These are phyloP conservation scores for Synanceia verrucosa DNA, from an alignment of 2,797 vertebrate species.

Conservation along the genomic window DNA sequence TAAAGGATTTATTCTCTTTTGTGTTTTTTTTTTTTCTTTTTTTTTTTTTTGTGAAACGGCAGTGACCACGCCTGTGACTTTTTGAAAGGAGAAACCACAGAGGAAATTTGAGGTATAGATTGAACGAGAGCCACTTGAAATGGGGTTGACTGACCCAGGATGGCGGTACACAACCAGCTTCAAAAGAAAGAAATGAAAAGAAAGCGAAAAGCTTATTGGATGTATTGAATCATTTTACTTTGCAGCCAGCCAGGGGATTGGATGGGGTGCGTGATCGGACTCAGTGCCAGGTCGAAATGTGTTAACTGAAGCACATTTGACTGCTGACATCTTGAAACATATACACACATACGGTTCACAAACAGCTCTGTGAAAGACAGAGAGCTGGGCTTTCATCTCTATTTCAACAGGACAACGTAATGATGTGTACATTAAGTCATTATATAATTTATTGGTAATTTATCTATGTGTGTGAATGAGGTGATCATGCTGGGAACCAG, in stretches of 20 bases:
- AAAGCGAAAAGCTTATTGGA: slow-evolving; percentile 82
- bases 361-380: background rate
- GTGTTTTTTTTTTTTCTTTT: slow-evolving; percentile 58
- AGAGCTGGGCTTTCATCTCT: background rate
- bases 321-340: slow-evolving; percentile 44
- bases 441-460: background rate
- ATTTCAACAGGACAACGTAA: background rate
- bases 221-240: slow-evolving; percentile 83
- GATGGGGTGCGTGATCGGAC: slow-evolving; percentile 70
- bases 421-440: background rate
- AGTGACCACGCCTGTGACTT: slow-evolving; percentile 52
- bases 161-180: slow-evolving; percentile 66
- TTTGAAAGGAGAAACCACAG: slow-evolving; percentile 56
- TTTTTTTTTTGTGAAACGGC: slow-evolving; percentile 39
- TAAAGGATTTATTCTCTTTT: slow-evolving; percentile 69
- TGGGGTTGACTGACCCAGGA: slow-evolving; percentile 78
- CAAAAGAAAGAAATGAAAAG: slow-evolving; percentile 81
- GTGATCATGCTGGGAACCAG: background rate
- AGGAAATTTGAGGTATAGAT: slow-evolving; percentile 71
- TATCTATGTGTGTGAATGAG: background rate
- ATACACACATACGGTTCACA: slow-evolving; percentile 23
- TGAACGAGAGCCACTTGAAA: slow-evolving; percentile 77
- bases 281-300: slow-evolving; percentile 57
- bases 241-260: slow-evolving; percentile 68
- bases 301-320: slow-evolving; percentile 57